Percentiles rank a stretch among this genome's conserved stretches.
These are phyloP conservation scores for Talpa occidentalis DNA, from an alignment of 2,113 vertebrate species.

Conservation along the genomic window DNA sequence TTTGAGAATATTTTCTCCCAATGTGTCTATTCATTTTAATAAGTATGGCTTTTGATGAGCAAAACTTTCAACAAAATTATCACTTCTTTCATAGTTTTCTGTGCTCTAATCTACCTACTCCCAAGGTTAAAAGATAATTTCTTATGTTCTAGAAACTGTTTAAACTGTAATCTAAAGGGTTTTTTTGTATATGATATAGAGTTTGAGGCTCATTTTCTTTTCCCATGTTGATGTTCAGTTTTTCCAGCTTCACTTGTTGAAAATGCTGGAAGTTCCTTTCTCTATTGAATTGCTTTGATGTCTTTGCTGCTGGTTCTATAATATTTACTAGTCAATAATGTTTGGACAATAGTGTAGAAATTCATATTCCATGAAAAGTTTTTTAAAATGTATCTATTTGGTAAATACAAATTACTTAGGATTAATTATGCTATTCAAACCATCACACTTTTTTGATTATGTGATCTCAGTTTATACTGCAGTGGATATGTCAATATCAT, in stretches of 20 bases:
- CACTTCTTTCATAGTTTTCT: not conserved
- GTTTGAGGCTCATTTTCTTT: not conserved
- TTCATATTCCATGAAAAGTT: not conserved
- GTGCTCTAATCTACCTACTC: not conserved
- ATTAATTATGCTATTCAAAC: not conserved
- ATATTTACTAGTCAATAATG: not conserved
- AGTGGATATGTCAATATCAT: not conserved
- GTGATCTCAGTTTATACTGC: not conserved
- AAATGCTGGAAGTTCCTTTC: not conserved
- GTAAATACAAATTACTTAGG: not conserved
- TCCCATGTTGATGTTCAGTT: not conserved
- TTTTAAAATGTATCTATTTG: not conserved
- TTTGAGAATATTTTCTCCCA: not conserved
- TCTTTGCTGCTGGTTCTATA: not conserved
- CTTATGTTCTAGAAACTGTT: not conserved
- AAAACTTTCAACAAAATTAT: not conserved
- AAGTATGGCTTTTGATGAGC: constrained; percentile 26
- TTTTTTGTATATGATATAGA: not conserved
- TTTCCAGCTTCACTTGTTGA: not conserved
- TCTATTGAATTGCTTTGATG: not conserved
- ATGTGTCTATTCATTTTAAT: not conserved
- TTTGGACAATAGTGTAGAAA: not conserved
- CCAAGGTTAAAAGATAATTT: not conserved
- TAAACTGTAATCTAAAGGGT: not conserved
- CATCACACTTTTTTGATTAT: not conserved